A percentile compares a stretch with the other conserved stretches of the same genome.
phyloP scores from a whole-genome alignment of 2,888 invertebrate species.

The Plebejus argus region DNA sequence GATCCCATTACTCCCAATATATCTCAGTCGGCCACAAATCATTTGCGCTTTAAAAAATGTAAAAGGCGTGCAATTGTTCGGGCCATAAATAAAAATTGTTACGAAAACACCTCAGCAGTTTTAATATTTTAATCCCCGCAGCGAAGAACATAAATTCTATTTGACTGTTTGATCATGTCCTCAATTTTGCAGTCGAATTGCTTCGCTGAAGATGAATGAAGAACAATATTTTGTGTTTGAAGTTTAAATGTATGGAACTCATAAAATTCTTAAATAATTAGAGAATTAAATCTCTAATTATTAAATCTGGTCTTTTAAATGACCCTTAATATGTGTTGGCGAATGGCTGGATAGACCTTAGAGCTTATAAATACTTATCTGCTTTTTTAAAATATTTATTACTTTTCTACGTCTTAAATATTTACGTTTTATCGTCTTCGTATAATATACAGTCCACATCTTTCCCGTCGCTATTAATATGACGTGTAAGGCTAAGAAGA shows the following conservation, averaged over 20 bases:
- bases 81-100: slow-evolving; percentile 68
- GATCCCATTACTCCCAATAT: slow-evolving; percentile 51
- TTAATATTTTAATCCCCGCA: slow-evolving; percentile 70
- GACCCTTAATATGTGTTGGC: too few relatives aligned
- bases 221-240: slow-evolving; percentile 17
- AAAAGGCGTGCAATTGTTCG: slow-evolving; percentile 61
- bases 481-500: too few relatives aligned
- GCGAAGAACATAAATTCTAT: slow-evolving; percentile 63
- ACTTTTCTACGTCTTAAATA: too few relatives aligned
- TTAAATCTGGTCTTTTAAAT: too few relatives aligned
- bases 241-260: not conserved
- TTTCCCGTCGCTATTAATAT: too few relatives aligned
- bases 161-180: slow-evolving; percentile 58
- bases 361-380: too few relatives aligned
- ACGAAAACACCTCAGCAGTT: slow-evolving; percentile 71
- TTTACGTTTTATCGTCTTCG: too few relatives aligned
- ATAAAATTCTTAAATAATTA: not conserved
- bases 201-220: slow-evolving; percentile 37
- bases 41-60: slow-evolving; percentile 55
- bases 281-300: too few relatives aligned
- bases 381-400: too few relatives aligned
- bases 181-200: slow-evolving; percentile 47
- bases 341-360: too few relatives aligned
- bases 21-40: slow-evolving; percentile 61
- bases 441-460: too few relatives aligned